Conservation (phyloP, 2,888 invertebrate species). For the Drosophila dives region DNA sequence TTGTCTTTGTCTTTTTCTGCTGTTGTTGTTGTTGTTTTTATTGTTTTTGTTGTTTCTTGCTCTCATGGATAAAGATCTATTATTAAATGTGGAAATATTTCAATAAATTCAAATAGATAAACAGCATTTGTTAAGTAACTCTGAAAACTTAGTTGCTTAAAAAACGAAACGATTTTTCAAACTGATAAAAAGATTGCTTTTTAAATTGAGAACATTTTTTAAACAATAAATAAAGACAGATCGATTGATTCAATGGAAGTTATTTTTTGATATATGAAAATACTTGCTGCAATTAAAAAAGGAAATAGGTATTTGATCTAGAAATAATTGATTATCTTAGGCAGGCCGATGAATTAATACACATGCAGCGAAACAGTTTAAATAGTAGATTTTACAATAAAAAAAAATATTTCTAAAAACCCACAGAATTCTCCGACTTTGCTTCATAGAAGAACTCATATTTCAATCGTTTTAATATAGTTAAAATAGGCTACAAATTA, state of each 20-base stretch:
- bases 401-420: no score
- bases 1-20: constrained; percentile 65
- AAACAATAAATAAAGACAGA: not conserved
- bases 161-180: not conserved
- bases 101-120: not conserved
- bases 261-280: not conserved
- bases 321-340: not conserved
- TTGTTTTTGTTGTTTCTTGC: not conserved
- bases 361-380: not conserved
- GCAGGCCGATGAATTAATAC: not conserved
- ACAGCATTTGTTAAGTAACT: not conserved
- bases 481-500: not conserved
- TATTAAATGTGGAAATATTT: constrained; percentile 48
- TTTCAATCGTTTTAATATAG: not conserved
- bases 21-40: constrained; percentile 1
- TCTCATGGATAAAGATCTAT: constrained; percentile 45
- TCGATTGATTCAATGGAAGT: not conserved
- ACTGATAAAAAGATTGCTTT: no score
- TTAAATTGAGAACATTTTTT: not conserved
- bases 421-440: no score
- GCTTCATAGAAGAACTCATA: not conserved
- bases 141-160: not conserved
- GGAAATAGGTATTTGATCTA: not conserved
- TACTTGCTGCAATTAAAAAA: not conserved
- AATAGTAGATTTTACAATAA: no score